Conservation (phyloP, 2,888 invertebrate genomes). For the Clitarchus hookeri region DNA sequence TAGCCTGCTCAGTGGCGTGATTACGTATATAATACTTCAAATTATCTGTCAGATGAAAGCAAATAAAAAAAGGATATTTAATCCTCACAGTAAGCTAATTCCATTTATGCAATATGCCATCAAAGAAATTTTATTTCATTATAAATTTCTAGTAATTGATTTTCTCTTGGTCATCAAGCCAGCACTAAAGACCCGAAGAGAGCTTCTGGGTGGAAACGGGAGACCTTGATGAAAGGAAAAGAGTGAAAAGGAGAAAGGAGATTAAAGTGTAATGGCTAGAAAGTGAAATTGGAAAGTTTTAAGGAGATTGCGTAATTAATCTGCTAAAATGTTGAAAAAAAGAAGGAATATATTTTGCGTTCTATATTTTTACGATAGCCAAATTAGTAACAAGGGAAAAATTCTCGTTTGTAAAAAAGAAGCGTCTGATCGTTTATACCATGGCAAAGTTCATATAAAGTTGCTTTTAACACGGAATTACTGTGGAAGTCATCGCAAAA, state of each 20-base stretch:
- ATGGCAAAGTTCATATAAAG: neutral
- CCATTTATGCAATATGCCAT: neutral
- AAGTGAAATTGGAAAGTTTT: constrained; percentile 8
- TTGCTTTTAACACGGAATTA: neutral
- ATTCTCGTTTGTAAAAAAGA: neutral
- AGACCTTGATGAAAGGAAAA: neutral
- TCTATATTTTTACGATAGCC: constrained; percentile 2
- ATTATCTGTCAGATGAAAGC: no score
- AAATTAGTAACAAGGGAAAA: neutral
- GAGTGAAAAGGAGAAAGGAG: neutral
- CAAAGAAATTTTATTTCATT: neutral
- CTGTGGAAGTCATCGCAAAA: neutral
- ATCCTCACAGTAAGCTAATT: neutral
- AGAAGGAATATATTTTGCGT: neutral
- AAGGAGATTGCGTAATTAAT: constrained; percentile 8
- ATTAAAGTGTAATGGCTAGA: constrained; percentile 10
- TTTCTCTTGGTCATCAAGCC: neutral
- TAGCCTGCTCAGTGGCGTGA: no score
- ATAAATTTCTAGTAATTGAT: neutral
- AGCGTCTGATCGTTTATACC: neutral
- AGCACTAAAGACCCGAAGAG: neutral
- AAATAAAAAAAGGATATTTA: no score
- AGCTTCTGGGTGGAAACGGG: neutral
- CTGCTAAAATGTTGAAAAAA: neutral
- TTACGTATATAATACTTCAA: no score